phyloP scores from a whole-genome alignment of 2,797 vertebrate species.

The Anguilla anguilla region DNA sequence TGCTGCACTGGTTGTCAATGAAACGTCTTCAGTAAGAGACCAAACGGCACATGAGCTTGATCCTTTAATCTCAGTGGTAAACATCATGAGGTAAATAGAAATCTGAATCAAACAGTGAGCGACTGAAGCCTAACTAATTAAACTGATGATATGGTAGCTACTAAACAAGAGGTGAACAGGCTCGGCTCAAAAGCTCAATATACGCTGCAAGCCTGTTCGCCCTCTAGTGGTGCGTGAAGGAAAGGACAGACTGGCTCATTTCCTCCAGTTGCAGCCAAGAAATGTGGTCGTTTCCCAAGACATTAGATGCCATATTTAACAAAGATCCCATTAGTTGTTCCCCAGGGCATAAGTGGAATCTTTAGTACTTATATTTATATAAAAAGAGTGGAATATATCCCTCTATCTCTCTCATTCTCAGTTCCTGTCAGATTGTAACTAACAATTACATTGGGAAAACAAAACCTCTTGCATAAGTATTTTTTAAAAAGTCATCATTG shows the following conservation, averaged over 20 bases:
- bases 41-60: not conserved
- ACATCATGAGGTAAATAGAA: not conserved
- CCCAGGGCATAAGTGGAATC: not conserved
- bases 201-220: not conserved
- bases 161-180: not conserved
- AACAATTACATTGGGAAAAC: not conserved
- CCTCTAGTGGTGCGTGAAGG: not conserved
- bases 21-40: not conserved
- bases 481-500: conserved; percentile 16
- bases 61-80: not conserved
- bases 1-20: not conserved
- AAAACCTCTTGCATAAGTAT: not conserved
- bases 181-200: not conserved
- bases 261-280: not conserved
- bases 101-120: conserved; percentile 3
- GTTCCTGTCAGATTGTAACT: conserved; percentile 23
- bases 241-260: not conserved
- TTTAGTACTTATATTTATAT: not conserved
- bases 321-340: conserved; percentile 20
- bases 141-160: conserved; percentile 16
- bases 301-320: conserved; percentile 12
- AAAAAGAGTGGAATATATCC: not conserved
- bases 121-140: not conserved
- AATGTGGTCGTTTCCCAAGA: not conserved
- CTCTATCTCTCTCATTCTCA: not conserved